Base-by-base conservation (phyloP, 2,113 vertebrate species). In the Pituophis catenifer region DNA sequence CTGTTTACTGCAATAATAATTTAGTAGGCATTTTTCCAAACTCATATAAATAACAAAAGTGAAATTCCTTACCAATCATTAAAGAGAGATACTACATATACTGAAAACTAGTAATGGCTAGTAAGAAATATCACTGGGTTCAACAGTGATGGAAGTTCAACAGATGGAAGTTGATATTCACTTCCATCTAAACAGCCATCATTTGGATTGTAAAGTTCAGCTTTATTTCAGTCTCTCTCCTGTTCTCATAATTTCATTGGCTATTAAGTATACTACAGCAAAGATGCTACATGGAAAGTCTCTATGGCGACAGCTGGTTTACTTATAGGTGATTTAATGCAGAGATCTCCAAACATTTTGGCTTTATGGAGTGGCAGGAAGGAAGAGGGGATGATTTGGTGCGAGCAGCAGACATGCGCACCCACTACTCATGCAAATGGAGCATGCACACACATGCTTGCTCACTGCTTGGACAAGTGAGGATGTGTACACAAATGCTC, bases 21-120 rank as follows among this genome's bases (percentile, higher is more conserved):
- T 15, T 44, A 29, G 91, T 17, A 75, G 50, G 53, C 23, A 53
- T 90, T 88, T 92, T 92, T 91, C 7, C 85, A 75, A 95, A 48
- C 29, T 54, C 13, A 90, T n/a, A 57, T 75, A 92, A 55, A 85
- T 65, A 54, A 3, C 1, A 94, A 88, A 92, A 9, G 9, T n/a
- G 87, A 90, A 59, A 81, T 8, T 85, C 54, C 91, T 91, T 85
- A 44, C 70, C 44, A 86, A 11, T 91, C 19, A 52, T 86, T 94
- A 90, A 88, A 3, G 38, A 93, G 29, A 1, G 17, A 81, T 53
- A 86, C 59, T 88, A 89, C 52, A 17, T 26, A 95, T 92, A 24
- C 54, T 38, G 70, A 81, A 33, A 38, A 19, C 70, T 81, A 19
- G 15, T 38, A 81, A 81, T 38, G 70, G 33, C 70, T 38, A 38